Conservation (phyloP, 1,140 invertebrate species). For the Diuraphis noxia region DNA sequence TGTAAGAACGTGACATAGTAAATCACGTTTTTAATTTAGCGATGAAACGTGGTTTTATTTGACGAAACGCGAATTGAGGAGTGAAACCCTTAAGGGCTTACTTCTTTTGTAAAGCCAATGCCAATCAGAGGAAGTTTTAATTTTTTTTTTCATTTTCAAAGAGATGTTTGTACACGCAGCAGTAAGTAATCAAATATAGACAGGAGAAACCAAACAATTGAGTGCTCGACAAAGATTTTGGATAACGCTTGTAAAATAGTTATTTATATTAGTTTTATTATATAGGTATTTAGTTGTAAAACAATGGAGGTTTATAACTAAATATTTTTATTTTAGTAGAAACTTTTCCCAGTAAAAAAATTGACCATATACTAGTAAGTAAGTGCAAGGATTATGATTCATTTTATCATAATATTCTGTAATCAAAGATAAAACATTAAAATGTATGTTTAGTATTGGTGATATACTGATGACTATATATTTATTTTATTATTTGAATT, state of each 20-base stretch:
- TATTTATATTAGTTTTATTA: neutral
- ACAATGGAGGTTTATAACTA: neutral
- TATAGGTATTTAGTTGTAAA: neutral
- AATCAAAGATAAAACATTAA: neutral
- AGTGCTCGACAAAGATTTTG: neutral
- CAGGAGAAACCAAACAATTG: slow-evolving; percentile 7
- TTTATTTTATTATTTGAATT: neutral
- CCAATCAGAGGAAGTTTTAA: slow-evolving; percentile 10
- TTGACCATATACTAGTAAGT: neutral
- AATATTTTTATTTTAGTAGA: no score
- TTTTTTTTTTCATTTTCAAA: slow-evolving; percentile 27
- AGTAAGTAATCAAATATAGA: slow-evolving; percentile 16
- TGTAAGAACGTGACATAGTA: slow-evolving; percentile 21
- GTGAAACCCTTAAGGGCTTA: slow-evolving; percentile 15
- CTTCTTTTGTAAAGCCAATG: neutral
- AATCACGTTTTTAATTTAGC: slow-evolving; percentile 47
- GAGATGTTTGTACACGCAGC: neutral
- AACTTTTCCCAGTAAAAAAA: neutral
- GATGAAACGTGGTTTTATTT: slow-evolving; percentile 36
- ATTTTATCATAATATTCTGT: neutral
- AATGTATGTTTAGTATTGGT: neutral
- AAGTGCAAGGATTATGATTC: neutral
- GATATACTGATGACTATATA: no score
- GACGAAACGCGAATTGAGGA: neutral
- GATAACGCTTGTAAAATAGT: neutral